Evolutionary conservation across 2,113 vertebrate genomes (phyloP).

Genomic region (Microcebus murinus): DNA sequence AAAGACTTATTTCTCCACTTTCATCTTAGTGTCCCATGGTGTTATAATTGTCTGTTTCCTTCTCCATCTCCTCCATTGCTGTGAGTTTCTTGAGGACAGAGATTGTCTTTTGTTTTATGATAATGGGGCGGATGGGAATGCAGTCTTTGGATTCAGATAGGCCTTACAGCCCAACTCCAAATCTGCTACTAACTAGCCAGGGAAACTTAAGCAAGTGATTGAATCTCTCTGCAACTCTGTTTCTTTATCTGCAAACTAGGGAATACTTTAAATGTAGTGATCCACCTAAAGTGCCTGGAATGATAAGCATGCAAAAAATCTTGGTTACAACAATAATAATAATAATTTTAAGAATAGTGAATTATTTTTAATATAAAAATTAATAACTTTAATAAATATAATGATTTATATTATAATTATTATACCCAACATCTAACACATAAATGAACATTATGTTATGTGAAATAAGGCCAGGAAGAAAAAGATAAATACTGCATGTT

Average conservation of each 20-base stretch:
- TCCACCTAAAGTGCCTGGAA: neutral
- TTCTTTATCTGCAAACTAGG: neutral
- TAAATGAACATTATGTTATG: neutral
- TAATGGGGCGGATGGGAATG: neutral
- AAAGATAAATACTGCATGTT: neutral
- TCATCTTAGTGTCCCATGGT: neutral
- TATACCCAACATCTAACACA: neutral
- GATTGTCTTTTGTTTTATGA: constrained; percentile 30
- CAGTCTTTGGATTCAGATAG: neutral
- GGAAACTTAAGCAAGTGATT: neutral
- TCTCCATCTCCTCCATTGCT: neutral
- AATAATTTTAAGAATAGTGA: neutral
- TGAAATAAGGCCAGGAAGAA: neutral
- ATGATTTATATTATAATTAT: neutral
- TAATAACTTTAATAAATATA: neutral
- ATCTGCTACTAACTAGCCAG: neutral
- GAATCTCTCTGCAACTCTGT: neutral
- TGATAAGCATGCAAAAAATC: constrained; percentile 10
- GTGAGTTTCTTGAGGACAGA: constrained; percentile 13
- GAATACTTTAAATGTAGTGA: neutral
- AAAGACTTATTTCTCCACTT: constrained; percentile 39
- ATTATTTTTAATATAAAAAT: neutral
- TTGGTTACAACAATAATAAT: neutral
- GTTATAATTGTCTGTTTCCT: constrained; percentile 38
- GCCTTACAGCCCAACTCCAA: constrained; percentile 6